These are phyloP conservation scores for Chamaetylas fuelleborni DNA, from an alignment of 2,113 vertebrate genomes.

Conservation along the genomic window DNA sequence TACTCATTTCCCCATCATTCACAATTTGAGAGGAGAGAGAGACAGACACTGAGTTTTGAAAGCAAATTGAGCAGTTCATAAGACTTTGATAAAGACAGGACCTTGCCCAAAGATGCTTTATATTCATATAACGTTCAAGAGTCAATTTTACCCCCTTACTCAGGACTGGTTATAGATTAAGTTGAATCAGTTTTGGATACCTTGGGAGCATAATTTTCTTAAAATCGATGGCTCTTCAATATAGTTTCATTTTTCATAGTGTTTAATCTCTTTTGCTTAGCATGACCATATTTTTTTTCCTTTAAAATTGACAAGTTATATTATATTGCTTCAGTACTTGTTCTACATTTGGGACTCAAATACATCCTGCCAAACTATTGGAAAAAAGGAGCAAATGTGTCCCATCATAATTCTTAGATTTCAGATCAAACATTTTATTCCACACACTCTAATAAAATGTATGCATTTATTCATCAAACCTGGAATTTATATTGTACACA, in stretches of 20 bases:
- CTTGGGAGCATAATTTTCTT: background rate
- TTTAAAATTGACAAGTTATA: background rate
- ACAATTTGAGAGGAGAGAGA: background rate
- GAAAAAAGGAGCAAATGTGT: background rate
- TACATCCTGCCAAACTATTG: background rate
- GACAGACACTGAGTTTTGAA: background rate
- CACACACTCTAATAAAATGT: background rate
- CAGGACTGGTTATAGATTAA: background rate
- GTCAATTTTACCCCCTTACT: background rate
- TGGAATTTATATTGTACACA: background rate
- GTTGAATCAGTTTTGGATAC: background rate
- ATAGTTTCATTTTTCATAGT: background rate
- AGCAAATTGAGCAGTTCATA: background rate
- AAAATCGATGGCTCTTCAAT: background rate
- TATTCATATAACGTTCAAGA: background rate
- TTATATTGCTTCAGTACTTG: background rate
- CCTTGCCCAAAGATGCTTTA: background rate
- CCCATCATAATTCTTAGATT: background rate
- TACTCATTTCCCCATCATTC: background rate
- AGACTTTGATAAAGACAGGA: background rate
- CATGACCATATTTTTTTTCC: background rate
- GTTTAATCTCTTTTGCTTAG: conserved; percentile 11
- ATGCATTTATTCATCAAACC: background rate
- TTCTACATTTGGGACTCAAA: background rate
- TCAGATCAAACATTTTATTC: background rate